Base-by-base conservation (phyloP, 1,140 invertebrate genomes). In the Drosophila varians region DNA sequence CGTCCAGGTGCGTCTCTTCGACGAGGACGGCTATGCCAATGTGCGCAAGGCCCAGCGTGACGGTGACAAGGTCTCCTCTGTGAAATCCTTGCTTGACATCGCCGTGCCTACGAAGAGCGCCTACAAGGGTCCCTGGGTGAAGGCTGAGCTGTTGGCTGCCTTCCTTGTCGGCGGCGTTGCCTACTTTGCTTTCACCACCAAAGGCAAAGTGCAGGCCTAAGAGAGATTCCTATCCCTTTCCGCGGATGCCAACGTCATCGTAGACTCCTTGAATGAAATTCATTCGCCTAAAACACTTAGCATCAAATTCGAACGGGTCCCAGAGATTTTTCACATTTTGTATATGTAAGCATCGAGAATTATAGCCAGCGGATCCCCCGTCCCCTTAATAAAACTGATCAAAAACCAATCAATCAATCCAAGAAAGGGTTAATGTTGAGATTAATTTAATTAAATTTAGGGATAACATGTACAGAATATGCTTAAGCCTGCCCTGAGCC, bases 91-190 rank as follows among this genome's bases (percentile, higher is more conserved):
- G 7, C 93, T 95, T 56, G 94, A 94, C 46, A 94, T 98, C 38
- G 93, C 94, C 19, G 91, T 98, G 0, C 94, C 95, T 70, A 96
- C 98, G 88, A 95, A 96, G 60, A 96, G 97, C 72, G 95, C 97
- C 60, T 98, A 97, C 92, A 95, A 95, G 72, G 98, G 98, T 11
- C 97, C 97, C 5, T 96, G 96, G 95, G 93, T 99, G 8, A 97
- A 98, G 82, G 97, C 96, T 8, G 98, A 99, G 93, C 94, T 98
- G 23, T 92, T 98, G 38, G 98, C 97, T 28, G 95, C 95, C 8
- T 91, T 94, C 26, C 91, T 96, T 1, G 95, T 96, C 2, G 93
- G 96, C 61, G 90, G 96, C 36, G 94, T 98, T 14, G 97, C 96
- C 56, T 98, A 98, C 91, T 93, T 96, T 71, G 98, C 97, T 8